These are phyloP conservation scores for Choloepus didactylus DNA, from an alignment of 2,797 vertebrate species.

Conservation along the genomic window DNA sequence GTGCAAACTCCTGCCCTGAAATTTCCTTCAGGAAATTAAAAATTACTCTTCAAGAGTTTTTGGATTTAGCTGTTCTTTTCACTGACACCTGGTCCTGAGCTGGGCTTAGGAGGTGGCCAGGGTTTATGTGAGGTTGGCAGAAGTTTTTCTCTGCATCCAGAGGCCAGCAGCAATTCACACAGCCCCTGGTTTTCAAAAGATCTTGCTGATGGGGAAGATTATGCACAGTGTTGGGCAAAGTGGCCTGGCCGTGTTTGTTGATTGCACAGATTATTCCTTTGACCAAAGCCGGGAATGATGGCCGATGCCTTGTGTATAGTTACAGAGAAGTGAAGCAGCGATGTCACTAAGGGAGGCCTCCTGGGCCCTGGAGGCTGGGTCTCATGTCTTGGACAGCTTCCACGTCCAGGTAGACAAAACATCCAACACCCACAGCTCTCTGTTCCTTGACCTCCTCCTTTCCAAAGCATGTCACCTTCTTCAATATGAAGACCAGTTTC, in stretches of 20 bases:
- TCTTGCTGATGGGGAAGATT: background rate
- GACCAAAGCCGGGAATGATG: background rate
- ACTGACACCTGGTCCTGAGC: background rate
- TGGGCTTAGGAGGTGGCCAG: background rate
- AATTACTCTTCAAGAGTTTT: background rate
- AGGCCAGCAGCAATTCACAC: background rate
- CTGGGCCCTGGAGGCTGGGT: background rate
- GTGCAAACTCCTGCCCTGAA: background rate
- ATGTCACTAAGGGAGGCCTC: background rate
- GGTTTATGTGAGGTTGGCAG: background rate
- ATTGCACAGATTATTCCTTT: background rate
- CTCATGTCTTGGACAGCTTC: background rate
- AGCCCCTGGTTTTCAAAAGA: background rate
- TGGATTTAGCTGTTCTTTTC: background rate
- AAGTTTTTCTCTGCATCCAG: background rate
- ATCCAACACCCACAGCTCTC: fast-evolving
- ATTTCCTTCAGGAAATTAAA: background rate
- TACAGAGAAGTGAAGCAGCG: background rate
- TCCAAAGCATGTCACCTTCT: background rate
- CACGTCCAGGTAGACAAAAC: background rate
- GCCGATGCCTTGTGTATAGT: fast-evolving
- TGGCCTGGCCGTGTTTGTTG: background rate
- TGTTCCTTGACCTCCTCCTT: background rate
- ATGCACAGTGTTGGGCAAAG: background rate
- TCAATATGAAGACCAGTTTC: background rate